These are phyloP conservation scores for Sciurus niger DNA, from an alignment of 2,113 vertebrate species.

Conservation along the genomic window DNA sequence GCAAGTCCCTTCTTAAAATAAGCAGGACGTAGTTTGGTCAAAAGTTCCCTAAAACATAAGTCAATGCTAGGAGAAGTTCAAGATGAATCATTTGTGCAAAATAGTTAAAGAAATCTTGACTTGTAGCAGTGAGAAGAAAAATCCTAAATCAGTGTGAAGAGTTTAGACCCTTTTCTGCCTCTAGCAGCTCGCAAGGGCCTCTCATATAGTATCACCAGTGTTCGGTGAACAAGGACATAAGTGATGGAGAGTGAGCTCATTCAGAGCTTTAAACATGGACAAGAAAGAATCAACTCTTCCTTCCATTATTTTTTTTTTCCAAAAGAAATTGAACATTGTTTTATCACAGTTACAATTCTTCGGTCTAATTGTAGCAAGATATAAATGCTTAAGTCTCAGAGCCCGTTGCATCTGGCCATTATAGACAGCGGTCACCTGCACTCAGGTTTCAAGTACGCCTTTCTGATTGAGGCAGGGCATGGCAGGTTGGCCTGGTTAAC, in stretches of 20 bases:
- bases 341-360: neutral
- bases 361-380: neutral
- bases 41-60: neutral
- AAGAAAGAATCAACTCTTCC: neutral
- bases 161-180: neutral
- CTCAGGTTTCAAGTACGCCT: neutral
- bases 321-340: slow-evolving; percentile 38
- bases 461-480: slow-evolving; percentile 16
- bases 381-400: neutral
- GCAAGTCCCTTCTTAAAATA: neutral
- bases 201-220: neutral
- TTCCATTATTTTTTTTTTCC: neutral
- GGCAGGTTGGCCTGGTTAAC: slow-evolving; percentile 4
- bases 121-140: neutral
- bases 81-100: neutral
- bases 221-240: neutral
- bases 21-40: neutral
- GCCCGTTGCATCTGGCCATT: neutral
- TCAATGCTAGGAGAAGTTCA: neutral
- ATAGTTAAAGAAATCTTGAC: neutral
- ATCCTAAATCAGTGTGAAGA: neutral
- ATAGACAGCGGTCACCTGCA: neutral
- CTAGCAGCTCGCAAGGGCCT: neutral
- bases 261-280: neutral
- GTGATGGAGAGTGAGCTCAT: neutral